These are phyloP conservation scores for Cuniculus paca DNA, from an alignment of 2,797 vertebrate species.

Conservation along the genomic window DNA sequence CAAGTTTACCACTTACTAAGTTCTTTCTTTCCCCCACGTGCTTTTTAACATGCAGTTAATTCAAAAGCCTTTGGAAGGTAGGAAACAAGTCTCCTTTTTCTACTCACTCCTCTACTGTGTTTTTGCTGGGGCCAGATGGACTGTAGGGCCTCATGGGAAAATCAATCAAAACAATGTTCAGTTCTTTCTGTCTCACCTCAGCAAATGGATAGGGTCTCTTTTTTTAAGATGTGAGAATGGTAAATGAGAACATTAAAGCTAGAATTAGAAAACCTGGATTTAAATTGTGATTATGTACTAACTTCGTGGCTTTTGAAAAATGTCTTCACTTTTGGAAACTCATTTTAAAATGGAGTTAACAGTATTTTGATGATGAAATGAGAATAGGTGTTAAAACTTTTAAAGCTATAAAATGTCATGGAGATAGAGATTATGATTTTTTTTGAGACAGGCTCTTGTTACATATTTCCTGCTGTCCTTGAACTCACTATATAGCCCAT, in stretches of 20 bases:
- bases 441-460: background rate
- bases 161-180: background rate
- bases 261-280: background rate
- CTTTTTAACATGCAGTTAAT: conserved; percentile 24
- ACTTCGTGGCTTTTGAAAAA: conserved; percentile 33
- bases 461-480: background rate
- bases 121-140: conserved; percentile 12
- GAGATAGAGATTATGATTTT: conserved; percentile 24
- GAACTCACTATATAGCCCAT: background rate
- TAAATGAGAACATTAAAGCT: conserved; percentile 28
- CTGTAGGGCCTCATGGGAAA: background rate
- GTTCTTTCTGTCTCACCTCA: background rate
- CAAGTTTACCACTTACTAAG: background rate
- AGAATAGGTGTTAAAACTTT: background rate
- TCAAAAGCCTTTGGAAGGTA: conserved; percentile 51
- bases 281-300: conserved; percentile 15
- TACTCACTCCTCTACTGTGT: conserved; percentile 1
- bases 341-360: conserved; percentile 57
- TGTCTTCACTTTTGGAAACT: background rate
- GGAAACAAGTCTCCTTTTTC: background rate
- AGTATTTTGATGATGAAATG: conserved; percentile 53
- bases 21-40: background rate
- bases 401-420: conserved; percentile 18
- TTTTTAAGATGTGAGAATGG: background rate
- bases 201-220: background rate